Evolutionary conservation across 1,140 invertebrate genomes (phyloP), one percentile per base, ranked within the genome.

Genomic region (Zaprionus lachaisei): DNA sequence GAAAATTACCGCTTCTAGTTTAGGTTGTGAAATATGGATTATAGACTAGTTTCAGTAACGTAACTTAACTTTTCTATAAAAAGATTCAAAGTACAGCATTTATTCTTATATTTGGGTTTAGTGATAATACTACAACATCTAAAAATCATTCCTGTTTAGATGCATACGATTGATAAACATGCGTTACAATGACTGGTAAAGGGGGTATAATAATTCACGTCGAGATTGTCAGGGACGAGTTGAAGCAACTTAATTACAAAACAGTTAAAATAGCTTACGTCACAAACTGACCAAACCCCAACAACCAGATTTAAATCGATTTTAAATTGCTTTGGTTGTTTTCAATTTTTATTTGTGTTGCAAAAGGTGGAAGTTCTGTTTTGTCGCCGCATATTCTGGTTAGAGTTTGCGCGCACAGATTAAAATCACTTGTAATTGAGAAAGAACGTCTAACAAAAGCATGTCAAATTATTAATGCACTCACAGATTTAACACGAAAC

Each of bases 321-420:
- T 75, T 75, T 63, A 70, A 75, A 75, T 75, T 75, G 67, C 67
- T 63, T 67, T 56, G 31, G n/a, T 51, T 55, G 66, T 38, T 57
- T 44, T 22, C 72, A 70, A 57, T 56, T 74, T 38, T 47, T 5
- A 56, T 37, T 67, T 6, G 58, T 22, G 51, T 70, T 75, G 72
- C 72, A 57, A 75, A 75, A 75, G 49, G 72, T 75, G 72, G 72
- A 75, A 75, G 72, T 75, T 24, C n/a, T 17, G 54, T 54, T 70
- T 58, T 75, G 54, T 69, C 28, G 38, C 44, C 67, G 67, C 51
- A 38, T 60, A 58, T 66, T 72, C 54, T 38, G 5, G 31, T 20
- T 57, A 58, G 37, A 49, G 57, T 62, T 70, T 62, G 28, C 67
- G 28, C 67, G 54, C 65, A 15, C 26, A 69, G 57, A 74, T 44